Evolutionary conservation across 2,113 vertebrate species (phyloP), one percentile per base, ranked within the genome.

Genomic region (Anolis carolinensis): DNA sequence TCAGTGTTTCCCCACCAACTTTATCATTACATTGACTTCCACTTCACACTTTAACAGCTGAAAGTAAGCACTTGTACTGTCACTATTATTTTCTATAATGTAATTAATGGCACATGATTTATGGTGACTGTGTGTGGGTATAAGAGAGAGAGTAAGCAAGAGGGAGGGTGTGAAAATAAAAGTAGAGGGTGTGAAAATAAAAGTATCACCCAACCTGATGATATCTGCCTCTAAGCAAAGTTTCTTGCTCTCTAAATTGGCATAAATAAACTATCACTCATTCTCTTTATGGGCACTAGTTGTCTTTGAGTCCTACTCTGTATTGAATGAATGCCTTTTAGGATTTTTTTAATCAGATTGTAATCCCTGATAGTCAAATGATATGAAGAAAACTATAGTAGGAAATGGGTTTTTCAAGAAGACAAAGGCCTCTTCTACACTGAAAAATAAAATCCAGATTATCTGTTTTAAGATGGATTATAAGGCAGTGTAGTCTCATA

Each of bases 1-100:
- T 52, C 83, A 67, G 50, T 79, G 55, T 44, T 85, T 81, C 20
- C 32, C 68, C 1, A 34, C 7, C 59, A 50, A 77, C 81, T 52
- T 50, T 87, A 34, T 3, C 89, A 91, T 52, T 63, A 27, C 72
- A 84, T 23, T 80, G 68, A 80, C 70, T 73, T 86, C 39, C 55
- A 74, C 39, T 73, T 75, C 67, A 48, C 72, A 86, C 80, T 36
- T 71, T 75, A 13, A 77, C 0, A 27, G 30, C 77, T 86, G 70
- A 74, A 84, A 80, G 74, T 80, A 79, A 85, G n/a, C 48, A 89
- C 84, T 70, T 83, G 36, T 79, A 39, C 88, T 90, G 73, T 82
- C 55, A 5, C 86, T 63, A 34, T 67, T 67, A 34, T 84, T 84
- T 84, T 81, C 63, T 76, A 65, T 72, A 86, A 25, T 52, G 63